Conservation (phyloP, 2,888 invertebrate species). For the Gisinianus flammeolus region DNA sequence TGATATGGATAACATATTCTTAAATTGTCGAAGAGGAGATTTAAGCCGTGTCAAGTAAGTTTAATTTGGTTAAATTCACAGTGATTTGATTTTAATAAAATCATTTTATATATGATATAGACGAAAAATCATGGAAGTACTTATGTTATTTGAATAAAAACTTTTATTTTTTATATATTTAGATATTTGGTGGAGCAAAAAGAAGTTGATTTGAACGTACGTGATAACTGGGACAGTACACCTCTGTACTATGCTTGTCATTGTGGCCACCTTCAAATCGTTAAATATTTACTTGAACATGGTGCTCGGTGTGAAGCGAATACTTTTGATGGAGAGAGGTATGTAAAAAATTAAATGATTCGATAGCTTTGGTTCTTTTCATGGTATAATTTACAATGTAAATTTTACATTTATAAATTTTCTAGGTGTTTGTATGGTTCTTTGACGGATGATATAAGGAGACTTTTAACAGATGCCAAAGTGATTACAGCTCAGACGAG, state of each 20-base stretch:
- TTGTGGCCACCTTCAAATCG: constrained; percentile 65
- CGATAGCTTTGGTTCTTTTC: too few relatives aligned
- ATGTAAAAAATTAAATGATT: too few relatives aligned
- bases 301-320: constrained; percentile 66
- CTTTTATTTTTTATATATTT: constrained; percentile 19
- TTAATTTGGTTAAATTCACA: not conserved
- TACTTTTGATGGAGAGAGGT: constrained; percentile 66
- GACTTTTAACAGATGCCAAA: constrained; percentile 62
- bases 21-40: constrained; percentile 58
- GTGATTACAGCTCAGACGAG: constrained; percentile 63
- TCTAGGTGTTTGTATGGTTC: constrained; percentile 67
- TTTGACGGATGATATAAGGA: constrained; percentile 63
- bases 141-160: too few relatives aligned
- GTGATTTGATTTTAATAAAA: constrained; percentile 10
- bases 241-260: constrained; percentile 67
- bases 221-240: constrained; percentile 66
- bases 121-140: too few relatives aligned
- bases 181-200: constrained; percentile 64
- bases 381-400: too few relatives aligned
- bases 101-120: too few relatives aligned
- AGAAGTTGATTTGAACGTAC: constrained; percentile 64
- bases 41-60: constrained; percentile 56
- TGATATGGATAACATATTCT: constrained; percentile 54
- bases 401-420: too few relatives aligned
- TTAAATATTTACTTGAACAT: constrained; percentile 63